These are phyloP conservation scores for Sesia bembeciformis DNA, from an alignment of 2,888 invertebrate genomes.

Conservation along the genomic window DNA sequence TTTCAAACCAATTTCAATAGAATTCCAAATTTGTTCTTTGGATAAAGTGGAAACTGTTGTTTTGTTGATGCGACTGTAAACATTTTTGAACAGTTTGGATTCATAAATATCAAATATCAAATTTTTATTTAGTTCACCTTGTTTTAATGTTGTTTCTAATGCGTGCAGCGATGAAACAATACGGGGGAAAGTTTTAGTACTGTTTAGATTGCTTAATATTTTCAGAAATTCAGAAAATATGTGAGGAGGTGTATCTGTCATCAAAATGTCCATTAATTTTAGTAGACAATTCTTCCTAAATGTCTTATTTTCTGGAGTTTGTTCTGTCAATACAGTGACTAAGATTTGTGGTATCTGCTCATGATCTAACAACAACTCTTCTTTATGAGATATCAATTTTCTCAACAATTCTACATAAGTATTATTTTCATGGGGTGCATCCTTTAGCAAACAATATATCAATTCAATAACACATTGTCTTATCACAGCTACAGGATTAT, in stretches of 20 bases:
- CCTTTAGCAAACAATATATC: slow-evolving; percentile 43
- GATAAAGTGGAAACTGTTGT: slow-evolving; percentile 52
- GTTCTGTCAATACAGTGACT: slow-evolving; percentile 75
- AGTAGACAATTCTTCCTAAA: slow-evolving; percentile 49
- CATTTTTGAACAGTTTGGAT: slow-evolving; percentile 66
- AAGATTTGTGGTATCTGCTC: slow-evolving; percentile 79
- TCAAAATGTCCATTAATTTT: slow-evolving; percentile 45
- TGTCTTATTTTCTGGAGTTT: slow-evolving; percentile 53
- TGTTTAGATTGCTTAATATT: slow-evolving; percentile 58
- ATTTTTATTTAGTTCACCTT: slow-evolving; percentile 25
- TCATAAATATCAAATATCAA: slow-evolving; percentile 61
- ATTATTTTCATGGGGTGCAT: slow-evolving; percentile 36
- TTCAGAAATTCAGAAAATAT: slow-evolving; percentile 62
- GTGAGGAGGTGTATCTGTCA: slow-evolving; percentile 51
- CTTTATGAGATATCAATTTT: slow-evolving; percentile 57
- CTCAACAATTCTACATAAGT: slow-evolving; percentile 58
- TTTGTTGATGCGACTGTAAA: slow-evolving; percentile 73
- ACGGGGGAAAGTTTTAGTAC: slow-evolving; percentile 47
- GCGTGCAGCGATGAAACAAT: slow-evolving; percentile 38
- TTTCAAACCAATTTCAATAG: slow-evolving; percentile 71
- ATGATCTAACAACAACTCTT: slow-evolving; percentile 78
- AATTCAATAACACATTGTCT: slow-evolving; percentile 73
- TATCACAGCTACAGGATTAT: slow-evolving; percentile 67
- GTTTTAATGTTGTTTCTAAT: slow-evolving; percentile 32
- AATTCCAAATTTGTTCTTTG: slow-evolving; percentile 68